Evolutionary conservation across 92 coral and sea anemone genomes (phyloP).

Genomic region (Umimayanthus chanpuru): DNA sequence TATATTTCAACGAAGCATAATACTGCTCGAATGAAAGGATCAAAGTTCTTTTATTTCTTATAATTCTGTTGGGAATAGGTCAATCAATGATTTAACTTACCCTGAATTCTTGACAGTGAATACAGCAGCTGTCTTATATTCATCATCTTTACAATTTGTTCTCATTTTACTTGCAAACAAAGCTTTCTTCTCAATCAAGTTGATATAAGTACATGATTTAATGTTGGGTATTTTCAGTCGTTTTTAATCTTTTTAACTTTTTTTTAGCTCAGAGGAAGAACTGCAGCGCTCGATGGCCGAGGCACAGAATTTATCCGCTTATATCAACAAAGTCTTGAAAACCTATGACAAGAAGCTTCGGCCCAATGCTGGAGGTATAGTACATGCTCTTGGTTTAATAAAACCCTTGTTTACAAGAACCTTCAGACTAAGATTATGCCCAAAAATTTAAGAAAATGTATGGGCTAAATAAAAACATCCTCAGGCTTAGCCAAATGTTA

Average conservation of each 20-base stretch:
- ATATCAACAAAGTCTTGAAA: constrained; percentile 71
- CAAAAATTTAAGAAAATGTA: too few species aligned
- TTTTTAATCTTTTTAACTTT: background rate
- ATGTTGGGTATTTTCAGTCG: background rate
- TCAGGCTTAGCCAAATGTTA: too few species aligned
- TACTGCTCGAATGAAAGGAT: too few species aligned
- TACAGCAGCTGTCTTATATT: background rate
- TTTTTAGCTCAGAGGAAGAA: constrained; percentile 29
- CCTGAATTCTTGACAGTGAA: too few species aligned
- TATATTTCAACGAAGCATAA: too few species aligned
- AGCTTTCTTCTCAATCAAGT: background rate
- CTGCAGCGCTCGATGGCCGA: constrained; percentile 67
- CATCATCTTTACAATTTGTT: background rate
- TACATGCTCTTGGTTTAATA: too few species aligned
- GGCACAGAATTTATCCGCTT: constrained; percentile 63
- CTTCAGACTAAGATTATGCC: too few species aligned
- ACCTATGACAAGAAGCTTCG: constrained; percentile 89
- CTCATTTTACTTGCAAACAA: background rate
- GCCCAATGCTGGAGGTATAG: constrained; percentile 88
- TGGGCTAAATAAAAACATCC: too few species aligned
- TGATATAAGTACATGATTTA: background rate
- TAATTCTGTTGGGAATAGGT: too few species aligned
- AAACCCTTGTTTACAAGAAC: too few species aligned
- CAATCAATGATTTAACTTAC: background rate
- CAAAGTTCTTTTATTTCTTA: too few species aligned